Base-by-base conservation (phyloP, 2,113 vertebrate species). In the Cranoglanis bouderius region DNA sequence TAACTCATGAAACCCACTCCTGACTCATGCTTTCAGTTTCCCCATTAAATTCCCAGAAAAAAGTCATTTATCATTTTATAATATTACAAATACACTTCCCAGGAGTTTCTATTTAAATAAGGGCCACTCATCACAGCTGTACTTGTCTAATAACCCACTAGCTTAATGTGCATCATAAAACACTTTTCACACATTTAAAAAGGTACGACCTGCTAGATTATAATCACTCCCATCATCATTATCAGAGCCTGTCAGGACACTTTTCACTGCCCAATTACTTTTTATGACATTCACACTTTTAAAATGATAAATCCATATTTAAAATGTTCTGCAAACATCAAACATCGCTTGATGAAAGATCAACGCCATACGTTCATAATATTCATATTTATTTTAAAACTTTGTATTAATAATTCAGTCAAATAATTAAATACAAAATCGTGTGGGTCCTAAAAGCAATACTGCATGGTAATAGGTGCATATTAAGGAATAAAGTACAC, bases 11-110 rank as follows among this genome's bases (percentile, higher is more conserved):
- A 83, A 46, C 83, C 78, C 21, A 5, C 63, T 67, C 26, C 65
- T 46, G 65, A 49, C 82, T 82, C 57, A 70, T 70, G 53, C 46
- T 40, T 85, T 49, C 59, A 87, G 51, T 74, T 86, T 85, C 29
- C 38, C 4, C 26, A 24, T 82, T 61, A 57, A 80, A 84, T 35
- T 57, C 26, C 26, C 84, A 72, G 46, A 49, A 67, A 38, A 85
- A 7, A 18, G 19, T 82, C 18, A 13, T n/a, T 46, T 46, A 29
- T 59, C 38, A 65, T 16, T 5, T 57, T 19, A 83, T 10, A 75
- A 14, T 9, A 29, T 32, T 18, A 77, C 55, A 21, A 0, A 12
- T 7, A 0, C 81, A 85, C 14, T 43, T 49, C n/a, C 49, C 55
- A 43, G 8, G 29, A 61, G 72, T 32, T 46, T 40, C 4, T 18